Evolutionary conservation across 2,888 invertebrate species (phyloP).

Genomic region (Ornithoptera priamus): DNA sequence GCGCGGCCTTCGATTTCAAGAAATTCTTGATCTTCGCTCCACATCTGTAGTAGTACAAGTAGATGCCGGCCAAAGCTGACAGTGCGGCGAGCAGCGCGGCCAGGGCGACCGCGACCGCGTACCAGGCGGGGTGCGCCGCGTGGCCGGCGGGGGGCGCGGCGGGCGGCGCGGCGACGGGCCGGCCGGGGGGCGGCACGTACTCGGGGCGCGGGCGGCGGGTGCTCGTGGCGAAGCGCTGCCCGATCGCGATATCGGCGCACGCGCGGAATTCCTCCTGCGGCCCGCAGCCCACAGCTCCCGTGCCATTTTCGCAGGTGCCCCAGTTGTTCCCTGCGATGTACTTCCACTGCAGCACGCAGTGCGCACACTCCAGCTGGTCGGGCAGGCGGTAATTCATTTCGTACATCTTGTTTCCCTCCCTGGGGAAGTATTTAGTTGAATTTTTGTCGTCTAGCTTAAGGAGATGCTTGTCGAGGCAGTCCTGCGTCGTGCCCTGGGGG

Average conservation of each 20-base stretch:
- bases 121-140: slow-evolving; percentile 71
- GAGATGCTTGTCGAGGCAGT: slow-evolving; percentile 87
- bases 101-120: slow-evolving; percentile 81
- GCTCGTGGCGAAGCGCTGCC: slow-evolving; percentile 72
- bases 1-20: slow-evolving; percentile 70
- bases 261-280: slow-evolving; percentile 93
- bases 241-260: slow-evolving; percentile 89
- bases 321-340: slow-evolving; percentile 93
- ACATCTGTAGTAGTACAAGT: slow-evolving; percentile 88
- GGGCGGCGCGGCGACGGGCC: slow-evolving; percentile 67
- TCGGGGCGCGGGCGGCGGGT: slow-evolving; percentile 70
- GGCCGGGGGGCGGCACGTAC: slow-evolving; percentile 65
- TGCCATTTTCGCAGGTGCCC: slow-evolving; percentile 87
- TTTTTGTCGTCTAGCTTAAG: slow-evolving; percentile 78
- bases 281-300: slow-evolving; percentile 91
- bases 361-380: slow-evolving; percentile 84
- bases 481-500: slow-evolving; percentile 84
- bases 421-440: slow-evolving; percentile 84
- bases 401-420: slow-evolving; percentile 88
- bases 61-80: slow-evolving; percentile 83
- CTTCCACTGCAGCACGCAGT: slow-evolving; percentile 93
- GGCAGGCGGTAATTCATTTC: slow-evolving; percentile 85
- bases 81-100: slow-evolving; percentile 84
- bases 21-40: slow-evolving; percentile 83
- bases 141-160: slow-evolving; percentile 68